A percentile compares a stretch with the other conserved stretches of the same genome.
Evolutionary conservation across 30 jellyfish, hydroid and myxozoan species (phyloP).

Genomic region (Aurelia aurita): DNA sequence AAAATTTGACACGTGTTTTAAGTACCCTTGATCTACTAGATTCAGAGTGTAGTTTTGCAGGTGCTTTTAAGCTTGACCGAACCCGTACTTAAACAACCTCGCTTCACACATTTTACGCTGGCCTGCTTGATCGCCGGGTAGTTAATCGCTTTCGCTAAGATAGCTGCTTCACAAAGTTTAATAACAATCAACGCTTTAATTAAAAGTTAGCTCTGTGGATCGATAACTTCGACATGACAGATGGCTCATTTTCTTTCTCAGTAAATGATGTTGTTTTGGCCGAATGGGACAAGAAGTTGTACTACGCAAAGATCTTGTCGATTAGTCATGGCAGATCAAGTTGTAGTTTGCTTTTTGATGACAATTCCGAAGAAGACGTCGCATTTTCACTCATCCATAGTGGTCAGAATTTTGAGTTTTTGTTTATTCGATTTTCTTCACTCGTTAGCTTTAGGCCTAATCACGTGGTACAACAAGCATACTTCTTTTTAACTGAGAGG

Average conservation of each 20-base stretch:
- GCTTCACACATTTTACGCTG: conserved; percentile 1
- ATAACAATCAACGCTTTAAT: too few relatives aligned
- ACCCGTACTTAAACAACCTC: neutral
- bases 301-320: conserved; percentile 90
- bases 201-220: neutral
- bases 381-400: conserved; percentile 73
- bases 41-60: neutral
- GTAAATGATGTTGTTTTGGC: conserved; percentile 86
- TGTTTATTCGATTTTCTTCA: neutral
- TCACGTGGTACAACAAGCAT: too few relatives aligned
- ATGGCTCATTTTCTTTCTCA: conserved; percentile 27
- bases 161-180: too few relatives aligned
- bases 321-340: conserved; percentile 37
- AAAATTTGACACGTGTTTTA: too few relatives aligned
- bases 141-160: neutral
- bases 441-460: too few relatives aligned
- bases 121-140: neutral
- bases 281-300: conserved; percentile 79
- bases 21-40: too few relatives aligned
- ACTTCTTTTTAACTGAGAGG: too few relatives aligned
- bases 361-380: conserved; percentile 74
- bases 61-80: conserved; percentile 6
- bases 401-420: conserved; percentile 62
- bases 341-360: conserved; percentile 88
- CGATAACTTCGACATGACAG: conserved; percentile 13